Evolutionary conservation across 2,888 invertebrate genomes (phyloP), one percentile per base, ranked within the genome.

Genomic region (Drosophila longiperda): DNA sequence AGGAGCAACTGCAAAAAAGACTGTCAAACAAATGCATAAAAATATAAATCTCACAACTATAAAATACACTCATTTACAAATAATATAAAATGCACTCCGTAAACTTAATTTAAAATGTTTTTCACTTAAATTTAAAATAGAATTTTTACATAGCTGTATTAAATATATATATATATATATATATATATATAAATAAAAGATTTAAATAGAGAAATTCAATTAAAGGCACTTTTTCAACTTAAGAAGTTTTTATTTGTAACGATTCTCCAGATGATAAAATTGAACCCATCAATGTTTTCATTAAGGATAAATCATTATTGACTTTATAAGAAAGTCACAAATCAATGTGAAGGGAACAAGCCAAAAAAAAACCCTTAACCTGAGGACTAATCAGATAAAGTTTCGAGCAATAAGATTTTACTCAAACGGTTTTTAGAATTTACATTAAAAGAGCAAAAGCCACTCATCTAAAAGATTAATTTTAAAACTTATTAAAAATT

Each of bases 61-160:
- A 1, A 26, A 29, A 65, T 54, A 49, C 74, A 42, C 64, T 71
- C 7, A n/a, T 15, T 3, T 7, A 45, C 23, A 1, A 23, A 34
- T 32, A 26, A 17, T 4, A 45, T 3, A 23, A 6, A 9, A 5
- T 3, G 33, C 34, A 8, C 8, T 23, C 15, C 15, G 23, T 15
- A 2, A 26, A 2, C 8, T 26, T 15, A 15, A 15, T 0, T 26
- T 17, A 5, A 49, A 26, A 5, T 26, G 26, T 15, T 17, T 49
- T 26, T 49, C 15, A 26, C 3, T 9, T 17, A 1, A 40, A n/a
- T n/a, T 9, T 17, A n/a, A 40, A 40, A n/a, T n/a, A 17, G 8
- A 38, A 38, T 17, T 9, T 17, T 36, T 17, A 36, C 15, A 6
- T 15, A 15, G 34, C 34, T 12, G 11, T 34, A 34, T 34, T 33